Base-by-base conservation (phyloP, 2,888 invertebrate genomes). In the Latrodectus elegans region DNA sequence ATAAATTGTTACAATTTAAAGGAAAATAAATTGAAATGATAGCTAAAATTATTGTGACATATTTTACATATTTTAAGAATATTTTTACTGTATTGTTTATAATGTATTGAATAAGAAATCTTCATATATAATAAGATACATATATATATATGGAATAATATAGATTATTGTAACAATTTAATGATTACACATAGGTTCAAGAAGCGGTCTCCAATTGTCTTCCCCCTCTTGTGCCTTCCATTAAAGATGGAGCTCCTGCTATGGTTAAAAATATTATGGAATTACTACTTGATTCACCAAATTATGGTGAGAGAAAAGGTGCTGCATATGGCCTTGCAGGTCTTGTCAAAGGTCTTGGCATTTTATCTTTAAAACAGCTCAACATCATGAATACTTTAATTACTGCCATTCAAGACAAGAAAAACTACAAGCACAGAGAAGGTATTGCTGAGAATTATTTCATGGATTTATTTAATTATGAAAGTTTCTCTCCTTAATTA, bases 261-360 rank as follows among this genome's bases (percentile, higher is more conserved):
- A 95, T 98, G 91, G 95, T 99, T 75, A 95, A 96, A 91, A 96
- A 96, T 91, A 94, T 99, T 60, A 94, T 98, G 92, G 95, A 96
- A 91, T 95, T 97, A 87, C 93, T 99, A 71, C 94, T 98, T 38
- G 97, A 97, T 90, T 97, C 97, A 0, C 97, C 97, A 90, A 97
- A 96, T 91, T 99, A 98, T 92, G 98, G 98, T 1, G 96, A 97
- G 91, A 94, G 96, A 92, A 95, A 97, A 93, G 99, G 99, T 14
- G 99, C 99, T 0, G 99, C 99, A 0, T 99, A 99, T 92, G 99
- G 99, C 14, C 94, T 99, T 84, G 99, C 99, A 0, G 99, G 99
- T 1, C 91, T 94, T 65, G 97, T 99, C 81, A 99, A 99, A 92
- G 99, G 99, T 0, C 95, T 99, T 92, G 99, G 99, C 38, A 99